Conservation (phyloP, 2,888 invertebrate species). For the Pristionchus entomophagus region DNA sequence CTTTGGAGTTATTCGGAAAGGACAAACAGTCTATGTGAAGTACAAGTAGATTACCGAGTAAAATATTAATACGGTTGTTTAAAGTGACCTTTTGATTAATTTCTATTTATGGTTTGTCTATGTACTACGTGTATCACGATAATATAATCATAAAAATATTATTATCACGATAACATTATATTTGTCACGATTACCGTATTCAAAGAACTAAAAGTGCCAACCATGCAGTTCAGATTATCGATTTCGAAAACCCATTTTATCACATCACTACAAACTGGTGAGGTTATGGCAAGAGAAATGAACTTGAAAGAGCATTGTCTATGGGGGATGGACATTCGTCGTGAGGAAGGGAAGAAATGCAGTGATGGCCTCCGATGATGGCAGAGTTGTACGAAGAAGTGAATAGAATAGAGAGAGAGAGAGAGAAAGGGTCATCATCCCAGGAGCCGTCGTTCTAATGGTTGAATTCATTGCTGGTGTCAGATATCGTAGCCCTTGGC, state of each 20-base stretch:
- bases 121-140: no score
- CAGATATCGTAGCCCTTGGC: conserved; percentile 44
- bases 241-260: neutral
- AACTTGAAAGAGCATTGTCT: neutral
- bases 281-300: neutral
- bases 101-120: no score
- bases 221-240: neutral
- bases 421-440: neutral
- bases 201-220: neutral
- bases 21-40: conserved; percentile 10
- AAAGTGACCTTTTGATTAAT: neutral
- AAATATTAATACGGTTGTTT: neutral
- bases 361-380: conserved; percentile 27
- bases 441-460: conserved; percentile 41
- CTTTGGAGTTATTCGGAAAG: neutral
- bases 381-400: conserved; percentile 23
- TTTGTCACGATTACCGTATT: no score
- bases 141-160: no score
- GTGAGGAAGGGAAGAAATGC: neutral
- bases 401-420: neutral
- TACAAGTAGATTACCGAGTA: neutral
- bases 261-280: neutral
- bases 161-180: no score
- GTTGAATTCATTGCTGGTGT: neutral
- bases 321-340: conserved; percentile 15